Evolutionary conservation across 1,140 invertebrate species (phyloP).

Genomic region (Leptinotarsa defecta): DNA sequence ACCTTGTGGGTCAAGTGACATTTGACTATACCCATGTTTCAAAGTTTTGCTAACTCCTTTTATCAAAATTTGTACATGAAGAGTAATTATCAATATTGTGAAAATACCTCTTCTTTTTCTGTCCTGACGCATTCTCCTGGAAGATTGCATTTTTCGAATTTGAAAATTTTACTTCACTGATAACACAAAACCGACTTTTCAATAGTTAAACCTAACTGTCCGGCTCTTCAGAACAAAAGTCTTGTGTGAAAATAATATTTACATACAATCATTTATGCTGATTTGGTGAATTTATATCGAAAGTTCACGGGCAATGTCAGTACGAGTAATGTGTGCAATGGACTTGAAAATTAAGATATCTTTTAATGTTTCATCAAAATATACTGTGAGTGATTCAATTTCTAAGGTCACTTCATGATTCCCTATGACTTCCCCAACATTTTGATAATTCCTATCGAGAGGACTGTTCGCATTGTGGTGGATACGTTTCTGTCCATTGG

Average conservation of each 20-base stretch:
- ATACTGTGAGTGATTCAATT: no score
- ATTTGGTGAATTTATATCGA: neutral
- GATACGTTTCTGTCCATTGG: no score
- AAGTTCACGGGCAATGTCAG: conserved; percentile 3
- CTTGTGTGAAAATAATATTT: neutral
- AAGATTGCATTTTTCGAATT: neutral
- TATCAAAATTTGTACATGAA: neutral
- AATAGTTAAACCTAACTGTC: no score
- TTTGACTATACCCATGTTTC: no score
- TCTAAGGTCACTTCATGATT: neutral
- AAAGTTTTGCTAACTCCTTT: no score
- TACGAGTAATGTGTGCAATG: neutral
- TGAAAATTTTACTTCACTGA: neutral
- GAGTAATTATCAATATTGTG: neutral
- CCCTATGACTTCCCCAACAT: neutral
- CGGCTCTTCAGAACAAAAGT: no score
- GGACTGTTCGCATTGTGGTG: no score
- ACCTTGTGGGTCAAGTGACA: no score
- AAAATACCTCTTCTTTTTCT: neutral
- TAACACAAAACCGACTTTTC: no score
- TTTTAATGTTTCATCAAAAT: no score
- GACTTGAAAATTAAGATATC: no score
- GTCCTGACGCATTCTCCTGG: neutral
- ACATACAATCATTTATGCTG: conserved; percentile 5
- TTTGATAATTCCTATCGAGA: neutral